Evolutionary conservation across 1,140 invertebrate species (phyloP).

Genomic region (Teleopsis dalmanni): DNA sequence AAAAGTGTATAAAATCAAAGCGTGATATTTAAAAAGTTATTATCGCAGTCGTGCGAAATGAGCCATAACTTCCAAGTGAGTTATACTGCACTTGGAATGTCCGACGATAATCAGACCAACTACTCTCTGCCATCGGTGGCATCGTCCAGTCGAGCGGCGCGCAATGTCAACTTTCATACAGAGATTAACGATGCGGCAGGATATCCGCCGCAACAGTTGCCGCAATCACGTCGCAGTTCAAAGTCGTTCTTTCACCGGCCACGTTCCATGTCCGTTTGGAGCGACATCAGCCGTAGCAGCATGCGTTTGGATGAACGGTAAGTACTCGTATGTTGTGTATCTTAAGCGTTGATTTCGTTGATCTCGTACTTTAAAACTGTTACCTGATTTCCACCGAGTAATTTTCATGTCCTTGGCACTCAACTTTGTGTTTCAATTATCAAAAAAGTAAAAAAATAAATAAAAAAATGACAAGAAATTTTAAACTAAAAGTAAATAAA

Average conservation of each 20-base stretch:
- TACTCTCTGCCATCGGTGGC: slow-evolving; percentile 36
- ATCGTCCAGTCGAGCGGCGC: slow-evolving; percentile 43
- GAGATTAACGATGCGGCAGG: slow-evolving; percentile 49
- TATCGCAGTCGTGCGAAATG: slow-evolving; percentile 33
- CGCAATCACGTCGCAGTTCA: slow-evolving; percentile 44
- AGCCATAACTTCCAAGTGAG: slow-evolving; percentile 42
- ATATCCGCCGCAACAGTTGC: slow-evolving; percentile 49
- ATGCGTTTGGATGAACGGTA: slow-evolving; percentile 75
- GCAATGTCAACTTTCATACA: slow-evolving; percentile 65
- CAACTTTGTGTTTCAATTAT: too few species aligned
- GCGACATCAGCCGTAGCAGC: slow-evolving; percentile 70
- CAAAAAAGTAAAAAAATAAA: too few species aligned
- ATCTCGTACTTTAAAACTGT: too few species aligned
- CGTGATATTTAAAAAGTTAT: too few species aligned
- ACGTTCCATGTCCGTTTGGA: slow-evolving; percentile 77
- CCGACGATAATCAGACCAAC: slow-evolving; percentile 39
- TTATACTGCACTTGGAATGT: slow-evolving; percentile 42
- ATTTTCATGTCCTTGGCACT: too few species aligned
- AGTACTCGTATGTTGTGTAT: slow-evolving; percentile 27
- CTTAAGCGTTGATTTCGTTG: too few species aligned
- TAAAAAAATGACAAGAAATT: too few species aligned
- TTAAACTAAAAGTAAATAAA: too few species aligned
- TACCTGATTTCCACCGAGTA: too few species aligned
- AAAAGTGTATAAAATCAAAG: too few species aligned
- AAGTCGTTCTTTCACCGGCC: slow-evolving; percentile 49